phyloP scores from a whole-genome alignment of 2,888 invertebrate genomes.

The Acleris emargana region DNA sequence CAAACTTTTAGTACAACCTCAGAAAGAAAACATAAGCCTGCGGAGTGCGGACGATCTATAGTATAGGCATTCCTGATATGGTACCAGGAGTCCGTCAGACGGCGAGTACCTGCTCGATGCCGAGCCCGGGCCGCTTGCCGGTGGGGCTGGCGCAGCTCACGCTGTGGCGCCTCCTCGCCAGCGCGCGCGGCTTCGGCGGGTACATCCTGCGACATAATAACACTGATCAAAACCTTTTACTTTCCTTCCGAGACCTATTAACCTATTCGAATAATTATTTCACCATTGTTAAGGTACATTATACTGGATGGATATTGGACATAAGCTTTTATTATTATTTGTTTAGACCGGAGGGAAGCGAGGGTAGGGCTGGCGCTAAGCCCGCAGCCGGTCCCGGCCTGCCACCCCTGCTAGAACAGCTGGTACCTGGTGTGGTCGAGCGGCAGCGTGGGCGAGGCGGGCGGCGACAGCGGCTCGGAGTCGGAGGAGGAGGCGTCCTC shows the following conservation, averaged over 20 bases:
- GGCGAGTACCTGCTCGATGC: slow-evolving; percentile 85
- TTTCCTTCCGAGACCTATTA: no score
- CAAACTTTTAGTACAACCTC: slow-evolving; percentile 11
- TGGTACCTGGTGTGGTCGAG: slow-evolving; percentile 57
- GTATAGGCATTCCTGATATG: not conserved
- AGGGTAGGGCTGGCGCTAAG: no score
- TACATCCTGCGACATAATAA: slow-evolving; percentile 83
- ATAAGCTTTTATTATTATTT: not conserved
- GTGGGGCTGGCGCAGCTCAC: slow-evolving; percentile 92
- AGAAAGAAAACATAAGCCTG: not conserved
- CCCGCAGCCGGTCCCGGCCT: no score
- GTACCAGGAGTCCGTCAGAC: no score
- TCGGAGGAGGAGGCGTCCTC: slow-evolving; percentile 51
- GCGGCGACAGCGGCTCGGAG: slow-evolving; percentile 73
- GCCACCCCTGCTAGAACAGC: no score
- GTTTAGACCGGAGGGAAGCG: slow-evolving; percentile 2
- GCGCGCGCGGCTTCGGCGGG: slow-evolving; percentile 88
- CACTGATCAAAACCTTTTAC: not conserved
- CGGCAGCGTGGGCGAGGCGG: slow-evolving; percentile 67
- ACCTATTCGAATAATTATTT: not conserved
- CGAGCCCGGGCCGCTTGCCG: slow-evolving; percentile 84
- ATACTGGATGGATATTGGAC: no score
- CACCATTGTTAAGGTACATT: not conserved
- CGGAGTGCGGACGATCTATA: no score
- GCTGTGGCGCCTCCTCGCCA: slow-evolving; percentile 88